A percentile compares a stretch with the other conserved stretches of the same genome.
phyloP scores from a whole-genome alignment of 2,888 invertebrate species.

The Pinctada fucata region DNA sequence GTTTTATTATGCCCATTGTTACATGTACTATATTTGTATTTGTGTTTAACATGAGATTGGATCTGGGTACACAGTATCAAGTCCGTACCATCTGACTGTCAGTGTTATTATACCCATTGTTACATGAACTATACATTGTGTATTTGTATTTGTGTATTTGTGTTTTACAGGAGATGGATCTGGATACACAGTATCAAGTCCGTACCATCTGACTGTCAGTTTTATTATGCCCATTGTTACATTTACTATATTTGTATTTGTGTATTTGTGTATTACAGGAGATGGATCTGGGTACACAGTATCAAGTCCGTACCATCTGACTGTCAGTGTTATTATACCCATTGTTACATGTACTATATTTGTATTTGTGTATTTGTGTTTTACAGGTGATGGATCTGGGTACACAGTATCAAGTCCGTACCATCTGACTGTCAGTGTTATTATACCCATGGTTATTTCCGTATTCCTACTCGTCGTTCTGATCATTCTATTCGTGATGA shows the following conservation, averaged over 20 bases:
- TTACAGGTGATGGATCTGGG: slow-evolving; percentile 23
- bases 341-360: slow-evolving; percentile 47
- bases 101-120: slow-evolving; percentile 69
- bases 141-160: too few relatives aligned
- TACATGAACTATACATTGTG: too few relatives aligned
- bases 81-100: slow-evolving; percentile 57
- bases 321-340: slow-evolving; percentile 67
- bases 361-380: too few relatives aligned
- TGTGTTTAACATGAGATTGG: too few relatives aligned
- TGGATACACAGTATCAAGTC: slow-evolving; percentile 44
- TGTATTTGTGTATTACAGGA: neutral
- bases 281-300: slow-evolving; percentile 33
- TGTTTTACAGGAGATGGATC: neutral
- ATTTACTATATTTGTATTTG: too few relatives aligned
- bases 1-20: slow-evolving; percentile 67
- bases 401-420: slow-evolving; percentile 50
- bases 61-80: slow-evolving; percentile 41
- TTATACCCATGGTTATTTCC: slow-evolving; percentile 67
- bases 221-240: slow-evolving; percentile 67
- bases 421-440: slow-evolving; percentile 63
- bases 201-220: slow-evolving; percentile 59
- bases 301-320: slow-evolving; percentile 55
- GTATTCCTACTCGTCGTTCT: slow-evolving; percentile 66
- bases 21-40: too few relatives aligned
- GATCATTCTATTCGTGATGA: slow-evolving; percentile 64